phyloP scores from a whole-genome alignment of 2,888 invertebrate species.

The Pyrrhosoma nymphula region DNA sequence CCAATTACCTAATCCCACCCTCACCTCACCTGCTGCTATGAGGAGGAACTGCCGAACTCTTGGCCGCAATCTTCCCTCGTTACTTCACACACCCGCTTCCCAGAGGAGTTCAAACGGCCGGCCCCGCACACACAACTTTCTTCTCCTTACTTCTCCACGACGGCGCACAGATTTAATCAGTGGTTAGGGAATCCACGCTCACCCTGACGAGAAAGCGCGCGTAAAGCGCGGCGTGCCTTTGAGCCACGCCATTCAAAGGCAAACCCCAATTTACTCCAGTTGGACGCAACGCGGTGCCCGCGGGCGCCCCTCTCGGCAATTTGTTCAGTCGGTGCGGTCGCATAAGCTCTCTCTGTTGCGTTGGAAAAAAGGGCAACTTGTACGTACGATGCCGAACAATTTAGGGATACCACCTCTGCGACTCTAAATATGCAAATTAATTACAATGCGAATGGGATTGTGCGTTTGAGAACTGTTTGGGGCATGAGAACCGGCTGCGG shows the following conservation, averaged over 20 bases:
- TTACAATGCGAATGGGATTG: too few species aligned
- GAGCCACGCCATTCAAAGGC: neutral
- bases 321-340: neutral
- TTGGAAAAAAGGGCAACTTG: too few species aligned
- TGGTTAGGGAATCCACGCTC: neutral
- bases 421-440: too few species aligned
- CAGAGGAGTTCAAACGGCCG: neutral
- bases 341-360: neutral
- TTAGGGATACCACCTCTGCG: too few species aligned
- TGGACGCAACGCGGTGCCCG: neutral
- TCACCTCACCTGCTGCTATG: neutral
- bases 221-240: neutral
- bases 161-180: conserved; percentile 25
- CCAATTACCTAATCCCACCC: neutral
- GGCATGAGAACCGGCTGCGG: too few species aligned
- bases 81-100: neutral
- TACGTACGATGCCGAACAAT: too few species aligned
- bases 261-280: neutral
- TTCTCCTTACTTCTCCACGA: neutral
- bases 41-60: neutral
- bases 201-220: neutral
- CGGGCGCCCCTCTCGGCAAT: neutral
- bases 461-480: too few species aligned
- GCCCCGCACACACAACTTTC: neutral
- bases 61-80: neutral